Base-by-base conservation (phyloP, 2,888 invertebrate genomes). In the Colostygia pectinataria region DNA sequence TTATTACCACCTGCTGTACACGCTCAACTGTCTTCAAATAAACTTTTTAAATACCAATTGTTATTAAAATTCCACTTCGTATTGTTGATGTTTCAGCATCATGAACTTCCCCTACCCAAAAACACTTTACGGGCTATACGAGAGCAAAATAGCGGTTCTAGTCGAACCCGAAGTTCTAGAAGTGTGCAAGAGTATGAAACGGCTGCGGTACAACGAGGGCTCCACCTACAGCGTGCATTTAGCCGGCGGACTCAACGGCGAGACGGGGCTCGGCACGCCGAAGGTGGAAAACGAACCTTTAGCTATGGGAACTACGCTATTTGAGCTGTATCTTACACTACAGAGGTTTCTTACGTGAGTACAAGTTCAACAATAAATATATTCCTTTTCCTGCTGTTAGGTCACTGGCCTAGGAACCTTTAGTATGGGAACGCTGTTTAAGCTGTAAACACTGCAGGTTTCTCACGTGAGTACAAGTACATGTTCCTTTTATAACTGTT, bases 311-410 rank as follows among this genome's bases (percentile, higher is more conserved):
- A 98, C 97, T 0, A 95, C 96, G 1, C 86, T 99, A 39, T 98
- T 99, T 80, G 98, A 98, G 80, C 90, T 99, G 5, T 99, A 99
- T 82, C 91, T 99, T 57, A 94, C 96, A 0, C 83, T 99, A 43
- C 97, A 98, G 77, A 94, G 97, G 80, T 97, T 97, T 86, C 92
- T 95, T 31, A 90, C 92, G 92, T 93, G 88, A 91, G 95, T 92
- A 51, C 13, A 18, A 18, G 4, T 5, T 12, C 7, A 13, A n/a
- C 4, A 18, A 18, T 18, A 18, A 18, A 3, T 18, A 18, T 18
- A 4, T 3, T 18, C 18, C 2, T 3, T n/a, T n/a, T n/a, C n/a
- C n/a, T n/a, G n/a, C n/a, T n/a, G n/a, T n/a, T n/a, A n/a, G n/a
- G n/a, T n/a, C n/a, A n/a, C n/a, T n/a, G n/a, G n/a, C n/a, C n/a